A percentile compares a stretch with the other conserved stretches of the same genome.
Evolutionary conservation across 1,140 invertebrate species (phyloP).

Genomic region (Brachionus plicatilis): DNA sequence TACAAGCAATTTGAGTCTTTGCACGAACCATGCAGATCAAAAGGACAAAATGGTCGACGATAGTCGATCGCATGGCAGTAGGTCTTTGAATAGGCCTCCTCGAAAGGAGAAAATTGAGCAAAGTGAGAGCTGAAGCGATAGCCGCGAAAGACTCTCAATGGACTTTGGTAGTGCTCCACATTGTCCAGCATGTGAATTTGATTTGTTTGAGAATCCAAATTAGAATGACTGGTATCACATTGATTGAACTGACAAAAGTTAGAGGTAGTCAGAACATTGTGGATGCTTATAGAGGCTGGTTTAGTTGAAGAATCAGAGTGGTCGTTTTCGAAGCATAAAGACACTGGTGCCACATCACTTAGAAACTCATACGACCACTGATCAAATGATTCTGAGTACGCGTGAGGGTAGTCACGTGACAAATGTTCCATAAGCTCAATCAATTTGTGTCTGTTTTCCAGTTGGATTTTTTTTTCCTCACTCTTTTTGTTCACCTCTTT

Average conservation of each 20-base stretch:
- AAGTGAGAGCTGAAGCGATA: slow-evolving; percentile 35
- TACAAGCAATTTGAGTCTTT: slow-evolving; percentile 37
- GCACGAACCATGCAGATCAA: slow-evolving; percentile 39
- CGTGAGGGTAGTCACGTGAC: not conserved
- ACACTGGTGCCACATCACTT: not conserved
- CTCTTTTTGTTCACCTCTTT: not conserved
- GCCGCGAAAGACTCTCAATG: slow-evolving; percentile 6
- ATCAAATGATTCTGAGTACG: not conserved
- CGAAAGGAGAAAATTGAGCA: not conserved
- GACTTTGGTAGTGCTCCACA: slow-evolving; percentile 25
- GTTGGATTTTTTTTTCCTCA: not conserved
- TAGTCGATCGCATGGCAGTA: slow-evolving; percentile 18
- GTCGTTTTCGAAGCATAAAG: not conserved
- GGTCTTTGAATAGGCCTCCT: slow-evolving; percentile 29
- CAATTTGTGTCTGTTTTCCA: slow-evolving; percentile 14
- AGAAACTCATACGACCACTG: slow-evolving; percentile 13
- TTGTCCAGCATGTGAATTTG: not conserved
- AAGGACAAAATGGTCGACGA: slow-evolving; percentile 32
- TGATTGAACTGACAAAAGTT: slow-evolving; percentile 27
- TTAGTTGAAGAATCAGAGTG: not conserved
- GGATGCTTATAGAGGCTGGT: not conserved
- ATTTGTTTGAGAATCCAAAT: not conserved
- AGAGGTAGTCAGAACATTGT: not conserved
- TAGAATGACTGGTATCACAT: not conserved
- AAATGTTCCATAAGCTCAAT: not conserved